A percentile compares a stretch with the other conserved stretches of the same genome.
Evolutionary conservation across 2,797 vertebrate genomes (phyloP).

Genomic region (Micromesistius poutassou): DNA sequence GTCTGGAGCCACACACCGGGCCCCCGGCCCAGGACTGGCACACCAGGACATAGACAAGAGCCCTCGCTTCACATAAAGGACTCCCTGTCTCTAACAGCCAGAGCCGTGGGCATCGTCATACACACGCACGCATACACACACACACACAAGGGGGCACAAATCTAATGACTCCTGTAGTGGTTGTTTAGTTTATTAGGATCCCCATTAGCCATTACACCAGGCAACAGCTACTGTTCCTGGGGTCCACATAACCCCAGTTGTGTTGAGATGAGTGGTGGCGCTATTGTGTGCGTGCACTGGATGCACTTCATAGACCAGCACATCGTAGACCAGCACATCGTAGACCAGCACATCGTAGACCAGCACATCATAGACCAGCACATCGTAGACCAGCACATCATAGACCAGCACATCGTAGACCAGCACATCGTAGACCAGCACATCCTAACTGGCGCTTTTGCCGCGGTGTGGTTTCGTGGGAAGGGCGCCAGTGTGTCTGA

Average conservation of each 20-base stretch:
- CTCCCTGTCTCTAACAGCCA: background rate
- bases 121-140: background rate
- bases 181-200: no score
- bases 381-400: background rate
- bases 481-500: background rate
- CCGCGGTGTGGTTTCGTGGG: background rate
- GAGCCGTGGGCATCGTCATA: background rate
- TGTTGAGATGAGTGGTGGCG: background rate
- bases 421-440: background rate
- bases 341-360: background rate
- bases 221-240: no score
- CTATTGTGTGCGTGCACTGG: background rate
- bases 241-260: no score
- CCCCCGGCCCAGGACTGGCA: background rate
- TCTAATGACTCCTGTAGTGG: background rate
- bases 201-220: no score
- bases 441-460: background rate
- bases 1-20: background rate
- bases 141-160: background rate
- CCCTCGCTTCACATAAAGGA: background rate
- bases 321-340: no score
- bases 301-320: background rate
- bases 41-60: background rate
- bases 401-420: background rate
- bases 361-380: background rate